Evolutionary conservation across 92 coral and sea anemone species (phyloP), one percentile per base, ranked within the genome.

Genomic region (Epizoanthus rinbou): DNA sequence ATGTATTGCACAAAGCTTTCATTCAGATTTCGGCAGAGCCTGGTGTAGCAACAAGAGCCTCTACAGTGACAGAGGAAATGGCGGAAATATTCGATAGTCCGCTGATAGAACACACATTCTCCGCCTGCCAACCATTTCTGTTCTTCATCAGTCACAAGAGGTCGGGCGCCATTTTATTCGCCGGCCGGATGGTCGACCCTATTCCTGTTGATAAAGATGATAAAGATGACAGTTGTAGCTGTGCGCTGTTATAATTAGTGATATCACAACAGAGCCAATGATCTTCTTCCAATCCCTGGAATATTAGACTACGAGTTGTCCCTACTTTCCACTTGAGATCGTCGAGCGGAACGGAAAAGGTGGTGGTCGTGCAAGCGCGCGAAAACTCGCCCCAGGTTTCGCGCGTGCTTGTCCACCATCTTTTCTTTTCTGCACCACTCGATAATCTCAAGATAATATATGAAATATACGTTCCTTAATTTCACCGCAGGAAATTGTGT

Each of bases 11-110:
- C 71, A 78, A 78, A 50, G 41, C 65, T 21, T 78, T 69, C 16
- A 63, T 78, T 22, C 70, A 78, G 43, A 63, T 78, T 43, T 13
- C 59, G 8, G 72, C 82, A 10, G 82, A 78, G 18, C 64, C 82
- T 52, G 45, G 62, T 1, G 14, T 25, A 57, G n/a, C 58, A 1
- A 59, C 70, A 2, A 60, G 82, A 59, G 82, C 64, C 50, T 78
- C 82, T 9, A 78, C 82, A 22, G 72, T 78, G 37, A 14, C 82
- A n/a, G 82, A 78, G 41, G 82, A 78, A 62, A 78, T 78, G 69
- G 82, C 47, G 7, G 82, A 78, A 5, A 62, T 78, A 9, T 37
- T 78, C 8, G 82, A 76, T 18, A 59, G 8, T 63, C 82, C 60
- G 22, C 21, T 22, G 37, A 43, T 69, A 39, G 71, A 60, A 10